Percentiles rank a stretch among this genome's conserved stretches.
phyloP scores from a whole-genome alignment of 30 jellyfish, hydroid and myxozoan genomes.

The Aurelia coerulea region DNA sequence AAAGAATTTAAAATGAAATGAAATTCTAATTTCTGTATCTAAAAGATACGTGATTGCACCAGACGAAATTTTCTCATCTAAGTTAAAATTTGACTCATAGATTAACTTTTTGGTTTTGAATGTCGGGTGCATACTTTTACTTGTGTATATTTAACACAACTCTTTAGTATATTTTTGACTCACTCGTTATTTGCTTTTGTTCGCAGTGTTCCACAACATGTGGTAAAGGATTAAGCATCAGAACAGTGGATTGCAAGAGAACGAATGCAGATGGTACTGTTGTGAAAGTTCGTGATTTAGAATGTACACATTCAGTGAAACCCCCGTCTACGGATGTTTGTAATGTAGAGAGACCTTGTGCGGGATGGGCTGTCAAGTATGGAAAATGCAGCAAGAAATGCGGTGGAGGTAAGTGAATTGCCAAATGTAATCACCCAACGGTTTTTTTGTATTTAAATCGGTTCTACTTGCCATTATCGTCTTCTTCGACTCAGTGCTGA shows the following conservation, averaged over 20 bases:
- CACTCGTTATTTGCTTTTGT: not conserved
- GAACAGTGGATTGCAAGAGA: constrained; percentile 62
- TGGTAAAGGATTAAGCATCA: constrained; percentile 66
- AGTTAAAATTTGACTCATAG: too few relatives aligned
- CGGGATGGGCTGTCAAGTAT: constrained; percentile 72
- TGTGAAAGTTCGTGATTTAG: constrained; percentile 44
- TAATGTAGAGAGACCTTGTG: constrained; percentile 73
- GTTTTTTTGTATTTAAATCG: too few relatives aligned
- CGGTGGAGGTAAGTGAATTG: constrained; percentile 73
- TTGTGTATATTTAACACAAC: too few relatives aligned
- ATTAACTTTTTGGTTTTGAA: too few relatives aligned
- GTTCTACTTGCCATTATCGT: too few relatives aligned
- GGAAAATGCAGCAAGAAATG: constrained; percentile 76
- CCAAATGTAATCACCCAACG: too few relatives aligned
- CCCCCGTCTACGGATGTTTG: constrained; percentile 64
- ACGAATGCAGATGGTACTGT: constrained; percentile 66
- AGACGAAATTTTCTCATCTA: too few relatives aligned
- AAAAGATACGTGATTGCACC: too few relatives aligned
- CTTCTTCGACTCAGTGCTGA: too few relatives aligned
- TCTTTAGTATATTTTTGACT: not conserved
- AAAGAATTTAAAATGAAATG: too few relatives aligned
- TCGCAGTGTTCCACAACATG: constrained; percentile 80
- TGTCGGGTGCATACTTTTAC: too few relatives aligned
- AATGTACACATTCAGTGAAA: constrained; percentile 47
- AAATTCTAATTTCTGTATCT: too few relatives aligned